Conservation (phyloP, 2,888 invertebrate species). For the Apamea epomidion region DNA sequence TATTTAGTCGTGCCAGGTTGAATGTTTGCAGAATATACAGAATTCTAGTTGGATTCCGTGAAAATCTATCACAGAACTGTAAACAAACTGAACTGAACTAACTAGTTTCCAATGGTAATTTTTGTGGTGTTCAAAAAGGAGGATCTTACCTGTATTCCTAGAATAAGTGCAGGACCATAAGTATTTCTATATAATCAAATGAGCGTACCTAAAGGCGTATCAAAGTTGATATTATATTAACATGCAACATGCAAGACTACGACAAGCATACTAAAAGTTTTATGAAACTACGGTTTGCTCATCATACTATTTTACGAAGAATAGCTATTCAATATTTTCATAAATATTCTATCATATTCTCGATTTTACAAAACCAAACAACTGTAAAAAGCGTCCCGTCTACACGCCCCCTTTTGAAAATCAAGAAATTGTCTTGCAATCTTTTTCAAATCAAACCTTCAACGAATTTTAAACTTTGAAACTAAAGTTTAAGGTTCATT, state of each 20-base stretch:
- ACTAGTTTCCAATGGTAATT: neutral
- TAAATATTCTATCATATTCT: conserved; percentile 44
- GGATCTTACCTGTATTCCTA: no score
- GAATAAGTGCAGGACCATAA: neutral
- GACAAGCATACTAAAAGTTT: neutral
- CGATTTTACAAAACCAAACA: conserved; percentile 45
- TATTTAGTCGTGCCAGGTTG: neutral
- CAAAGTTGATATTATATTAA: neutral
- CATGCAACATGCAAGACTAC: neutral
- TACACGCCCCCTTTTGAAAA: conserved; percentile 64
- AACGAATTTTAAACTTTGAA: conserved; percentile 57
- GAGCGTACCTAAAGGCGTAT: neutral
- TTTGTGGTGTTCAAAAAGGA: neutral
- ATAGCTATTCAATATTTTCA: conserved; percentile 23
- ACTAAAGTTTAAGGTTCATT: conserved; percentile 45
- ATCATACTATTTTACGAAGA: conserved; percentile 11
- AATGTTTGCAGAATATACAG: neutral
- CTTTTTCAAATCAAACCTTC: conserved; percentile 43
- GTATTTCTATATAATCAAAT: neutral
- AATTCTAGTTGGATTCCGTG: neutral
- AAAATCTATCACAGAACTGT: neutral
- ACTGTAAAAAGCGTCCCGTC: conserved; percentile 57
- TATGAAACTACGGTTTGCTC: conserved; percentile 22
- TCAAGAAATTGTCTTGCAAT: conserved; percentile 72
- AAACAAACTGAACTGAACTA: neutral